These are phyloP conservation scores for Myiopsitta monachus DNA, from an alignment of 2,113 vertebrate species.

Conservation along the genomic window DNA sequence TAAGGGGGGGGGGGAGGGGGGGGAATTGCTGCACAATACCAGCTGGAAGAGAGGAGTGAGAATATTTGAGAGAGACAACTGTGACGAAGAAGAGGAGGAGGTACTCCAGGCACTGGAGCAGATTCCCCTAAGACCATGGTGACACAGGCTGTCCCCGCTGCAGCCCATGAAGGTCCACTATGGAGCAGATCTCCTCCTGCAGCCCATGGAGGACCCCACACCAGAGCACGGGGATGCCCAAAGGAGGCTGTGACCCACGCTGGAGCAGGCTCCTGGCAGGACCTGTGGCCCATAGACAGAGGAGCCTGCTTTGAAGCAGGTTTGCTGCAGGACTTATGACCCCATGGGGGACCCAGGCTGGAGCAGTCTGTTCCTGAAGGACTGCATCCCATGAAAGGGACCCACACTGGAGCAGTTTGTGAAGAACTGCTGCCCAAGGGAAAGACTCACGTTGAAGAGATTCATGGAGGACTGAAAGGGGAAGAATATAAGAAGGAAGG, in stretches of 20 bases:
- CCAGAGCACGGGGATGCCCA: neutral
- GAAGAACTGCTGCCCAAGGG: neutral
- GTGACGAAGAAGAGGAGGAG: neutral
- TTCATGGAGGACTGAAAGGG: neutral
- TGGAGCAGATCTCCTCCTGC: neutral
- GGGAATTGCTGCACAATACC: too few relatives aligned
- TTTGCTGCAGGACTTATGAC: neutral
- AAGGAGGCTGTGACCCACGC: neutral
- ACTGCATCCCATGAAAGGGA: neutral
- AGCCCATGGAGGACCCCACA: neutral
- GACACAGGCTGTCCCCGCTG: neutral
- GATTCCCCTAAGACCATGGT: neutral
- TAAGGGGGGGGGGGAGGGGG: too few relatives aligned
- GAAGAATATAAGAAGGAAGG: neutral
- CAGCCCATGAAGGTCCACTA: neutral
- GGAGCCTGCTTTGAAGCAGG: neutral
- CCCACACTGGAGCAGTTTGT: neutral
- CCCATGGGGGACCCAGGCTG: neutral
- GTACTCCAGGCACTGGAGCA: neutral
- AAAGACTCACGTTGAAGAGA: neutral
- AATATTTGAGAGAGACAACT: neutral
- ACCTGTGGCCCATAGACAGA: neutral
- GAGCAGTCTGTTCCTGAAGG: neutral
- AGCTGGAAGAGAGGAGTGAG: neutral
- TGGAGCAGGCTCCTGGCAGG: neutral